Conservation (phyloP, 2,113 vertebrate genomes). For the Hippocampus comes region DNA sequence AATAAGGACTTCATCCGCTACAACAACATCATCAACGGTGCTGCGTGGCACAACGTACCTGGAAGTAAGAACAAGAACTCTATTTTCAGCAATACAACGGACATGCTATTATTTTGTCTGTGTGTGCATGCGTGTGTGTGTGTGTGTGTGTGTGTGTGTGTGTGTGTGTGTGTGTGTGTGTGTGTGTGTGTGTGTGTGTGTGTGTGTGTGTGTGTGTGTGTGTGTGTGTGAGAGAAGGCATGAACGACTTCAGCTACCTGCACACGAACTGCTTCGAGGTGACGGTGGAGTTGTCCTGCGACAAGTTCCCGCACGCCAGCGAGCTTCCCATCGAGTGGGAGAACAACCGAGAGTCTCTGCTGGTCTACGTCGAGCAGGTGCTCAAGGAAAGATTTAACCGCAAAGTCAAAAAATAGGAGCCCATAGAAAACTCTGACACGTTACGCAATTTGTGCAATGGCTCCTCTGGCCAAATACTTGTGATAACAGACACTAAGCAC, state of each 20-base stretch:
- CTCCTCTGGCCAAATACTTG: no score
- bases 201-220: not conserved
- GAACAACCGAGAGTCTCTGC: conserved; percentile 90
- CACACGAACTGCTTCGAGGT: conserved; percentile 93
- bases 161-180: not conserved
- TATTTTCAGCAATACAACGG: not conserved
- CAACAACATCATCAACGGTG: conserved; percentile 92
- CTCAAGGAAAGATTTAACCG: conserved; percentile 87
- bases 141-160: not conserved
- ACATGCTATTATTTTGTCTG: not conserved
- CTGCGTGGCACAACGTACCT: conserved; percentile 90
- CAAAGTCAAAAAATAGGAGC: conserved; percentile 30
- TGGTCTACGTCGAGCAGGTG: conserved; percentile 95
- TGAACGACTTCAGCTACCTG: conserved; percentile 93
- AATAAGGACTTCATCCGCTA: conserved; percentile 79
- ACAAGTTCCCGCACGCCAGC: conserved; percentile 88
- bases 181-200: not conserved
- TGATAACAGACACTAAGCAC: no score
- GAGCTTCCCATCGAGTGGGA: conserved; percentile 91
- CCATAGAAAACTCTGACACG: no score
- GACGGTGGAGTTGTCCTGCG: conserved; percentile 92
- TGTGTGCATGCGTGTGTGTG: not conserved
- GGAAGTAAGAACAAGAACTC: conserved; percentile 79
- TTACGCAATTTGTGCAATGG: no score
- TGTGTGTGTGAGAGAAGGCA: conserved; percentile 66